phyloP scores from a whole-genome alignment of 2,888 invertebrate species.

The Melanophora roralis region DNA sequence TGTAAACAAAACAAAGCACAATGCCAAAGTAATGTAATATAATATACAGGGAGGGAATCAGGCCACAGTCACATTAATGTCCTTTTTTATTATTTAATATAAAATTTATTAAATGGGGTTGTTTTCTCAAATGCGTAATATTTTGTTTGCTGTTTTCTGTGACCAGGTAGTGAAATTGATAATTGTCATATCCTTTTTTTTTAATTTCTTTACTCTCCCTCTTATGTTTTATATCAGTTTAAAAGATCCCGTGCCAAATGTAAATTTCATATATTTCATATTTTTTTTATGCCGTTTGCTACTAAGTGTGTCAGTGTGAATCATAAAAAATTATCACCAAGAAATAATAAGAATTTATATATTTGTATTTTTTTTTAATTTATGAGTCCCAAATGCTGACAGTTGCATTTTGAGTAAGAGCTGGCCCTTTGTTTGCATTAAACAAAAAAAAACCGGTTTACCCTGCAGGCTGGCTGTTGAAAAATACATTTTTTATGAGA shows the following conservation, averaged over 20 bases:
- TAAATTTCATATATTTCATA: constrained; percentile 44
- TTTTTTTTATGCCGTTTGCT: constrained; percentile 57
- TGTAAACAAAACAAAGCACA: constrained; percentile 48
- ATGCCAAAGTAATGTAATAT: constrained; percentile 16
- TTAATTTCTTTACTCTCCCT: background rate
- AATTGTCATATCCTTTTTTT: constrained; percentile 14
- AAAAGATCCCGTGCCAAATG: background rate
- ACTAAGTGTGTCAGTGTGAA: constrained; percentile 15
- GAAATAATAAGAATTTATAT: constrained; percentile 18
- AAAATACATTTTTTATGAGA: constrained; percentile 9
- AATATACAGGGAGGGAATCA: constrained; percentile 21
- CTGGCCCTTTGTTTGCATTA: background rate
- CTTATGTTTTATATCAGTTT: too few relatives aligned
- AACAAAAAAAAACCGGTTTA: constrained; percentile 20
- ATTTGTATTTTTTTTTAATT: constrained; percentile 19
- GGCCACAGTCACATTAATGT: constrained; percentile 1
- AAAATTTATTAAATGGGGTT: constrained; percentile 26
- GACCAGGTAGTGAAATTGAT: constrained; percentile 54
- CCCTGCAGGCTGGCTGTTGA: constrained; percentile 9
- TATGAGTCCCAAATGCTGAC: constrained; percentile 58
- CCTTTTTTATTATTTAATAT: background rate
- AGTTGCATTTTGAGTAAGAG: constrained; percentile 1
- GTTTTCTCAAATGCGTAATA: background rate
- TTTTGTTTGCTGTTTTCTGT: background rate
- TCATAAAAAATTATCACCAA: background rate